A percentile compares a stretch with the other conserved stretches of the same genome.
Evolutionary conservation across 2,113 vertebrate genomes (phyloP).

Genomic region (Tragelaphus scriptus): DNA sequence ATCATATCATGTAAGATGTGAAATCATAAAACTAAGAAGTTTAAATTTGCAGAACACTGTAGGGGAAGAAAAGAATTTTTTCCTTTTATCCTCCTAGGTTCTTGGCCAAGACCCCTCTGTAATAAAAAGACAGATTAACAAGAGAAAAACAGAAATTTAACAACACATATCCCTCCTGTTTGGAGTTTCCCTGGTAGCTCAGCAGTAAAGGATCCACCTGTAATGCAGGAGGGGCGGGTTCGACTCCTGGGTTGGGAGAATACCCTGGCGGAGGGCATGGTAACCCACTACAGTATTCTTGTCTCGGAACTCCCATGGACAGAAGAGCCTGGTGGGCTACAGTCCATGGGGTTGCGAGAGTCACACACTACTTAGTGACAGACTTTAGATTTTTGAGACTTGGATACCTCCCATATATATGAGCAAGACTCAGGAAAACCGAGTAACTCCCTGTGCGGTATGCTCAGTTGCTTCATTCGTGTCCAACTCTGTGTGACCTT

Average conservation of each 20-base stretch:
- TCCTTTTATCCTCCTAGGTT: background rate
- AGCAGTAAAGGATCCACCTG: background rate
- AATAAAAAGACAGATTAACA: background rate
- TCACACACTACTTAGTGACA: background rate
- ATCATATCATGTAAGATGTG: background rate
- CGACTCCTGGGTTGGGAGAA: background rate
- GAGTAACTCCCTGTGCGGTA: background rate
- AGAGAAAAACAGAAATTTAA: background rate
- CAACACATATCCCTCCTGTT: background rate
- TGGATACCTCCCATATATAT: background rate
- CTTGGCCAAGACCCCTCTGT: background rate
- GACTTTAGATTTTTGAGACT: background rate
- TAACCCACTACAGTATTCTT: background rate
- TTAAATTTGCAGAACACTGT: background rate
- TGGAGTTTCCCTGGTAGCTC: background rate
- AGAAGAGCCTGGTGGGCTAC: background rate
- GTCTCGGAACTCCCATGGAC: background rate
- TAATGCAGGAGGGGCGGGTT: background rate
- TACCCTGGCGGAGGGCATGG: background rate
- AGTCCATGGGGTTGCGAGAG: background rate
- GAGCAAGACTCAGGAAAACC: background rate
- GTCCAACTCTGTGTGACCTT: background rate
- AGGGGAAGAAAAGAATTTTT: background rate
- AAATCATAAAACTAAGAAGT: background rate
- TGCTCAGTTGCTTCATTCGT: background rate